Conservation (phyloP, 2,888 invertebrate genomes). For the Nomada flava region DNA sequence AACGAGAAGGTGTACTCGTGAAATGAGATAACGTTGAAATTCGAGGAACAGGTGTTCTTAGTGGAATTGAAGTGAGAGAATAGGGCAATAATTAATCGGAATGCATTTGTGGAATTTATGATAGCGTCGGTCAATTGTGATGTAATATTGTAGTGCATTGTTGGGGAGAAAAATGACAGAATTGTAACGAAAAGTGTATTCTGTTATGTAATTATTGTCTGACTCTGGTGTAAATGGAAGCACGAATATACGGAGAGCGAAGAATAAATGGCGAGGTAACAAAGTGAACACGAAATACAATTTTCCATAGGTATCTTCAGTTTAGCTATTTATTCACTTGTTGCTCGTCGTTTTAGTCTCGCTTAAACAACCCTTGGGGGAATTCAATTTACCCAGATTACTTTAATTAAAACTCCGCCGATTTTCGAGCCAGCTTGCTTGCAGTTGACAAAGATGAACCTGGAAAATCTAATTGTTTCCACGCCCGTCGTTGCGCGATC, state of each 20-base stretch:
- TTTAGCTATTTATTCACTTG: conserved; percentile 23
- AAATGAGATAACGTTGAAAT: background rate
- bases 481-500: background rate
- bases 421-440: conserved; percentile 19
- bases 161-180: no score
- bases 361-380: conserved; percentile 25
- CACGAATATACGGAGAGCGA: background rate
- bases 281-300: background rate
- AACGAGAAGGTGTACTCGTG: background rate
- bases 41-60: background rate
- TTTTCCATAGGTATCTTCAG: background rate
- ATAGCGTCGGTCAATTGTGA: no score
- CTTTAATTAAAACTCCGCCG: conserved; percentile 25
- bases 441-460: conserved; percentile 2
- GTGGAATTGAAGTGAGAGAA: background rate
- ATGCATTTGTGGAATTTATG: no score
- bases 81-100: no score
- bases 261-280: background rate
- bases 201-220: no score
- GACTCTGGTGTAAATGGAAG: no score
- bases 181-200: no score
- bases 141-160: no score
- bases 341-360: conserved; percentile 16
- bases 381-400: conserved; percentile 19
- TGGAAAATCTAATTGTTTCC: conserved; percentile 1